Conservation (phyloP, 2,888 invertebrate genomes). For the Acanthoscelides obtectus region DNA sequence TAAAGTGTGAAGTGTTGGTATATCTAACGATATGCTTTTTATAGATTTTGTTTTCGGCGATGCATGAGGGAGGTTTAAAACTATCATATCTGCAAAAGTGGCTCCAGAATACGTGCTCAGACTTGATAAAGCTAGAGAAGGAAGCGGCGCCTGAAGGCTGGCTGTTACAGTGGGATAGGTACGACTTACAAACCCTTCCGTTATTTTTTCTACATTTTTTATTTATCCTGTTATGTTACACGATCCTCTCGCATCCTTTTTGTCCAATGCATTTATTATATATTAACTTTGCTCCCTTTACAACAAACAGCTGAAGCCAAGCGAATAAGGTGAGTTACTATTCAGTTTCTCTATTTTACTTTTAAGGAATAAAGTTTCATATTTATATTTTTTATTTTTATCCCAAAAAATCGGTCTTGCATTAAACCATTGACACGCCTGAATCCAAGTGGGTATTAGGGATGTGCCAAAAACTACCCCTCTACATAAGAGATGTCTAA, state of each 20-base stretch:
- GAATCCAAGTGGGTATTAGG: no score
- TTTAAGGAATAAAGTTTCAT: no score
- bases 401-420: no score
- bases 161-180: slow-evolving; percentile 73
- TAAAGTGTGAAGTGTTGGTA: no score
- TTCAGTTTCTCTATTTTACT: background rate
- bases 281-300: background rate
- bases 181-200: slow-evolving; percentile 41
- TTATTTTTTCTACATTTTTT: background rate
- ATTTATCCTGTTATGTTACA: background rate
- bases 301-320: background rate
- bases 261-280: background rate
- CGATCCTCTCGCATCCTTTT: background rate
- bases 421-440: no score
- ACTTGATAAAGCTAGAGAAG: slow-evolving; percentile 59
- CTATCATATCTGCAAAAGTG: slow-evolving; percentile 57
- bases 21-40: no score
- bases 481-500: no score
- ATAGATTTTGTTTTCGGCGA: slow-evolving; percentile 61
- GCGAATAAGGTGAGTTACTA: background rate
- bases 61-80: slow-evolving; percentile 57
- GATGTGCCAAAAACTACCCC: no score
- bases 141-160: slow-evolving; percentile 64
- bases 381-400: no score
- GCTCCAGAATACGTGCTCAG: slow-evolving; percentile 56